Base-by-base conservation (phyloP, 2,888 invertebrate genomes). In the Eristalinus aeneus region DNA sequence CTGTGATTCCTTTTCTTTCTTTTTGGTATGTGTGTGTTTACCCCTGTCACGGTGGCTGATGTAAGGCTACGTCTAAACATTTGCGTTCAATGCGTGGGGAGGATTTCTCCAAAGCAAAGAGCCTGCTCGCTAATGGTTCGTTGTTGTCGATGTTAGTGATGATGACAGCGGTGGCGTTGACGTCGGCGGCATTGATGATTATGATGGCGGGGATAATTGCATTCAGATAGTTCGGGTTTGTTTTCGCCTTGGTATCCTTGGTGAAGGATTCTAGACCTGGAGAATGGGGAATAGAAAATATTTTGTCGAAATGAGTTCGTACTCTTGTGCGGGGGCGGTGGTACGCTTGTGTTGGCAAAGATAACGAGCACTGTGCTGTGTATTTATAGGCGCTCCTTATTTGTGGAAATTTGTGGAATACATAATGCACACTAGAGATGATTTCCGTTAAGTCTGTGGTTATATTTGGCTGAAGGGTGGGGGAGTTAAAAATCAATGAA, bases 191-290 rank as follows among this genome's bases (percentile, higher is more conserved):
- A 63, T 54, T 46, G 27, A 39, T 64, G 75, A 75, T 67, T 27
- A 8, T 34, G 31, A 67, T 31, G 65, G 20, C 58, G 65, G 39
- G 3, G 32, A 39, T 4, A 32, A 31, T 39, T 36, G 69, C 46
- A 36, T 53, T 67, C 27, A 23, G 36, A 12, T 71, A 31, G 73
- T 69, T 67, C 16, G 68, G 68, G 32, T 73, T 82, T 77, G 65
- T 61, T 71, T 78, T 74, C 56, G 54, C 54, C 60, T 27, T 27
- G 58, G 68, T 82, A 82, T 82, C 86, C 86, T 78, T 74, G 71
- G 60, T 65, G 68, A 86, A 82, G 74, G 78, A 86, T 34, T 82
- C 77, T 86, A 81, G 63, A 77, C 56, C 23, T 56, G 56, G 61
- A 68, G 61, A 71, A 16, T 20, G 39, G 61, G 22, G 16, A 73